Evolutionary conservation across 2,888 invertebrate genomes (phyloP).

Genomic region (Mantis religiosa): DNA sequence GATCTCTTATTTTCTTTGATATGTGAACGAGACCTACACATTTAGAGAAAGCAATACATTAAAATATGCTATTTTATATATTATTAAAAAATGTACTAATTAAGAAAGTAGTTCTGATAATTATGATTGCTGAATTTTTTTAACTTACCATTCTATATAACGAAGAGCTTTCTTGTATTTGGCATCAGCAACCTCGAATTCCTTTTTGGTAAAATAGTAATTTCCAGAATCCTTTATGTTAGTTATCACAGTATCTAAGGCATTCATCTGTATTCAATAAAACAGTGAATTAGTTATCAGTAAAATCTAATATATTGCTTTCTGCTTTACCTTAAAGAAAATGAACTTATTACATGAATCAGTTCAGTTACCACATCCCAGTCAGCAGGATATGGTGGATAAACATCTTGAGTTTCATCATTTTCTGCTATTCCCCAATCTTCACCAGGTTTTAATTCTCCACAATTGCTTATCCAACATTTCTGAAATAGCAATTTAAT

Average conservation of each 20-base stretch:
- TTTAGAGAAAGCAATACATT: neutral
- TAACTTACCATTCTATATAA: slow-evolving; percentile 55
- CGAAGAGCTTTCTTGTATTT: slow-evolving; percentile 79
- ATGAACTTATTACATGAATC: neutral
- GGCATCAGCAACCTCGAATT: slow-evolving; percentile 60
- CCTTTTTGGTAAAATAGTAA: slow-evolving; percentile 55
- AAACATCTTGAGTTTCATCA: slow-evolving; percentile 66
- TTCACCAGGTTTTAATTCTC: slow-evolving; percentile 57
- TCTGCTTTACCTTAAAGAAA: neutral
- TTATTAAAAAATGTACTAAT: too few relatives aligned
- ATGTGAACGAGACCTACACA: neutral
- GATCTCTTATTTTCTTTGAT: neutral
- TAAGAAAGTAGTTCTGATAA: neutral
- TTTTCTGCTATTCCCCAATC: slow-evolving; percentile 63
- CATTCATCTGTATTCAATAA: slow-evolving; percentile 30
- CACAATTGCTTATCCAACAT: slow-evolving; percentile 68
- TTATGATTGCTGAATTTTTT: neutral
- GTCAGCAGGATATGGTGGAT: slow-evolving; percentile 77
- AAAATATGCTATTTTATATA: neutral
- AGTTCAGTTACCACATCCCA: slow-evolving; percentile 45
- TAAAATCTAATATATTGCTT: neutral
- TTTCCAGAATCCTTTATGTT: slow-evolving; percentile 72
- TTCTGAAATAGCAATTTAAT: slow-evolving; percentile 44
- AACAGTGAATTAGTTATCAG: slow-evolving; percentile 30
- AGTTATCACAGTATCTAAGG: slow-evolving; percentile 46